Conservation (phyloP, 2,113 vertebrate genomes). For the Prietella phreatophila region DNA sequence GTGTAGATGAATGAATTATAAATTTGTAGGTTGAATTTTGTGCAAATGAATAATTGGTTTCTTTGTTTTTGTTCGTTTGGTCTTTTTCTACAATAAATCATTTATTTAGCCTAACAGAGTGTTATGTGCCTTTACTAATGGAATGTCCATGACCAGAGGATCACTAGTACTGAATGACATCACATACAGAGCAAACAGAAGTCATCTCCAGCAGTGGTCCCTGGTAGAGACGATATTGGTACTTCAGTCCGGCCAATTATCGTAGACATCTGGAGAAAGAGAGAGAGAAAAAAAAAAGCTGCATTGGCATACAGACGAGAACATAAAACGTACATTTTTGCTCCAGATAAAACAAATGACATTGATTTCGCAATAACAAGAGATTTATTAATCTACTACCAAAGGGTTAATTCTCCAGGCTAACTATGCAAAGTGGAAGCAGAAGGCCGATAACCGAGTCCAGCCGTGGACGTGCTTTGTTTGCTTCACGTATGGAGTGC, state of each 20-base stretch:
- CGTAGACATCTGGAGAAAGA: background rate
- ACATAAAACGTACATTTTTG: background rate
- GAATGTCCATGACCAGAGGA: background rate
- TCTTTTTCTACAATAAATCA: conserved; percentile 88
- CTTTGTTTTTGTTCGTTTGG: conserved; percentile 72
- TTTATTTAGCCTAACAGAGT: conserved; percentile 76
- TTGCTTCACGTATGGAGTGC: conserved; percentile 73
- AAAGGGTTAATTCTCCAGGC: conserved; percentile 62
- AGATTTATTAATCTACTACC: conserved; percentile 12
- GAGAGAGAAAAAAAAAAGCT: background rate
- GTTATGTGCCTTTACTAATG: conserved; percentile 39
- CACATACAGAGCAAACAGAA: background rate
- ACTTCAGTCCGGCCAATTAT: too few species aligned
- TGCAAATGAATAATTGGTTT: conserved; percentile 76
- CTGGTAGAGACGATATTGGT: background rate
- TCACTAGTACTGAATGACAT: background rate
- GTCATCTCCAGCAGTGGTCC: background rate
- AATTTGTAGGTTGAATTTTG: conserved; percentile 77
- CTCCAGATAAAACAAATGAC: background rate
- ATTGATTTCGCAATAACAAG: background rate
- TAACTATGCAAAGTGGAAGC: conserved; percentile 68
- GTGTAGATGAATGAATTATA: conserved; percentile 76
- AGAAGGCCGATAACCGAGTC: conserved; percentile 60
- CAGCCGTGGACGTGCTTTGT: conserved; percentile 65
- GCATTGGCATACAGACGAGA: background rate